phyloP scores from a whole-genome alignment of 2,797 vertebrate species.

The Karalla daura region DNA sequence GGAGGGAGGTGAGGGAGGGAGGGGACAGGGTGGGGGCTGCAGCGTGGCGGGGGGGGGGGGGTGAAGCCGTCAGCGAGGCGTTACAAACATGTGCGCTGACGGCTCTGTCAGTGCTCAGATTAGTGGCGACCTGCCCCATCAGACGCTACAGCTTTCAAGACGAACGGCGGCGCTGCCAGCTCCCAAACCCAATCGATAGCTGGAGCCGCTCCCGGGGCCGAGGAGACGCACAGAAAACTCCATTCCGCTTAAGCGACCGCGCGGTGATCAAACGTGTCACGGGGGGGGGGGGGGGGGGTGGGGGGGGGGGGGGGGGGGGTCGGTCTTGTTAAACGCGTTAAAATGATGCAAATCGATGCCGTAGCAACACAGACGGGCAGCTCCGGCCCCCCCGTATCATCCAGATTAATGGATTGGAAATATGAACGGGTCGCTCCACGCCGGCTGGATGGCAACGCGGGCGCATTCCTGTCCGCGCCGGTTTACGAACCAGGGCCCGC shows the following conservation, averaged over 20 bases:
- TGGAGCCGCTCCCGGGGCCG: constrained; percentile 35
- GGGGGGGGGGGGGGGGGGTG: too few species aligned
- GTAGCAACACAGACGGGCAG: too few species aligned
- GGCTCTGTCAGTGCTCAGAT: constrained; percentile 50
- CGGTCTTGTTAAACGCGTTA: too few species aligned
- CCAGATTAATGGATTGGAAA: too few species aligned
- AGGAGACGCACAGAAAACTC: constrained; percentile 23
- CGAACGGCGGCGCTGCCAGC: constrained; percentile 29
- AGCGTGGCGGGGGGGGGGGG: not conserved
- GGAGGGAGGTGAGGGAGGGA: not conserved
- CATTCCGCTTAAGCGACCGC: constrained; percentile 19
- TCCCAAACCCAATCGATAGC: constrained; percentile 63
- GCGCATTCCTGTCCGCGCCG: too few species aligned
- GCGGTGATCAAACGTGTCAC: not conserved
- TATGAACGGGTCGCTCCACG: constrained; percentile 14
- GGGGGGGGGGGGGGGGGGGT: too few species aligned
- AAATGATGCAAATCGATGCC: too few species aligned
- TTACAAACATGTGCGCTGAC: constrained; percentile 54
- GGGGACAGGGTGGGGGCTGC: too few species aligned
- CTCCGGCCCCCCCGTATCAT: too few species aligned
- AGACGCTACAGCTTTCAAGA: constrained; percentile 48
- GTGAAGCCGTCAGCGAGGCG: constrained; percentile 43
- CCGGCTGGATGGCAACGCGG: too few species aligned
- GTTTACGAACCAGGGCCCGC: constrained; percentile 3
- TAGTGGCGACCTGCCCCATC: constrained; percentile 32